phyloP scores from a whole-genome alignment of 1,140 invertebrate species.

The Psilanteris sp. region DNA sequence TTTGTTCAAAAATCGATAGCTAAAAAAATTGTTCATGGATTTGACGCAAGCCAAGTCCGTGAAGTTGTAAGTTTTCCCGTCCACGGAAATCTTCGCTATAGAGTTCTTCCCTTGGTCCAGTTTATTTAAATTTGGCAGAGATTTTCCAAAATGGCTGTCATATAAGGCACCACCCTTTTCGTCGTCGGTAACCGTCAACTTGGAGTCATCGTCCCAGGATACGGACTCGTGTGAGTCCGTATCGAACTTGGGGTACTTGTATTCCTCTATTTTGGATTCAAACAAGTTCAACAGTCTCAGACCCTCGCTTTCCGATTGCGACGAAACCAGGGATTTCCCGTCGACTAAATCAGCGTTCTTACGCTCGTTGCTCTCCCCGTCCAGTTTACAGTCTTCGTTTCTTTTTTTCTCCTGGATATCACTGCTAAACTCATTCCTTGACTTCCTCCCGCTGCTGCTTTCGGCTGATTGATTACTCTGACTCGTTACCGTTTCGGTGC shows the following conservation, averaged over 20 bases:
- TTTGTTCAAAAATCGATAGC: not conserved
- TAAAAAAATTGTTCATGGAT: conserved; percentile 38
- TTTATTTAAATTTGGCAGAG: conserved; percentile 45
- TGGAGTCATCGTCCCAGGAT: conserved; percentile 40
- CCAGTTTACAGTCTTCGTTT: conserved; percentile 4
- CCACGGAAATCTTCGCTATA: conserved; percentile 48
- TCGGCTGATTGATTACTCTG: conserved; percentile 76
- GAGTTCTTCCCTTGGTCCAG: conserved; percentile 12
- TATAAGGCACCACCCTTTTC: conserved; percentile 5
- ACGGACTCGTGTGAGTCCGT: conserved; percentile 19
- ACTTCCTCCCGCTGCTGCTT: conserved; percentile 73
- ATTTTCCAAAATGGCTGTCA: conserved; percentile 29
- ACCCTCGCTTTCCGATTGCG: conserved; percentile 14
- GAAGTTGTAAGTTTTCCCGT: conserved; percentile 44
- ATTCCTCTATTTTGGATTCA: conserved; percentile 45
- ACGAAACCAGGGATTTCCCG: not conserved
- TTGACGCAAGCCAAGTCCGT: conserved; percentile 5
- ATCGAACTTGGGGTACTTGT: conserved; percentile 23
- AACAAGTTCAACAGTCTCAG: conserved; percentile 34
- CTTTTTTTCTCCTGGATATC: conserved; percentile 58
- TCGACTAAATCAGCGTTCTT: too few species aligned
- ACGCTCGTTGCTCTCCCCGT: not conserved
- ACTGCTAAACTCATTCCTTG: conserved; percentile 65
- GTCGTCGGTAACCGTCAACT: conserved; percentile 18
- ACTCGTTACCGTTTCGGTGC: conserved; percentile 76